Conservation (phyloP, 1,140 invertebrate genomes). For the Mycetomoellerius zeteki region DNA sequence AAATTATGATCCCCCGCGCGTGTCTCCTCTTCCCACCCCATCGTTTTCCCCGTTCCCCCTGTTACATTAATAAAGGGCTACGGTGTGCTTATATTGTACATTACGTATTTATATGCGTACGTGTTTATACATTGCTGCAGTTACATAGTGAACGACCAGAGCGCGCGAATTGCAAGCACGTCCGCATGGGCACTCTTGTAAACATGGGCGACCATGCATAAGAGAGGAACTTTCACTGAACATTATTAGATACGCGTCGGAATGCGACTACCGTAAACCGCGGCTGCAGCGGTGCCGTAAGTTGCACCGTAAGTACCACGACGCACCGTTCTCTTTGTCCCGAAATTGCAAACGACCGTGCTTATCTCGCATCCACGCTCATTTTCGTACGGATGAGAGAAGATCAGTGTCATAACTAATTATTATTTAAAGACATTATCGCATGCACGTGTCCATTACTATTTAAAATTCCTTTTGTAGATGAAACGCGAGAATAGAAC, state of each 20-base stretch:
- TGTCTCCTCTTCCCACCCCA: not conserved
- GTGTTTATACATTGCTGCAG: conserved; percentile 19
- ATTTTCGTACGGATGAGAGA: not conserved
- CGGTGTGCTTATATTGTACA: not conserved
- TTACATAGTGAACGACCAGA: conserved; percentile 12
- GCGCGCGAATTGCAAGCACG: conserved; percentile 69
- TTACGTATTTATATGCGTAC: conserved; percentile 15
- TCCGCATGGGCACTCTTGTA: conserved; percentile 76
- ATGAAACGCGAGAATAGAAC: not conserved
- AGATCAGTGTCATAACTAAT: not conserved
- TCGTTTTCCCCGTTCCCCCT: not conserved
- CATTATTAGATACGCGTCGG: conserved; percentile 85
- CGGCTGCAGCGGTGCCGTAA: conserved; percentile 68
- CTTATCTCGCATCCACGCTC: not conserved
- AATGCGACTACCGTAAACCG: conserved; percentile 85
- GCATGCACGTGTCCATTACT: not conserved
- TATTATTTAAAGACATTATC: conserved; percentile 4
- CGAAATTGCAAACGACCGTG: conserved; percentile 26
- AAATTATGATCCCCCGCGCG: conserved; percentile 42
- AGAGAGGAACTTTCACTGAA: conserved; percentile 84
- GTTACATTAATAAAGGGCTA: conserved; percentile 51
- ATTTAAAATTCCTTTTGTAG: not conserved
- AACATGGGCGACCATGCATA: conserved; percentile 81
- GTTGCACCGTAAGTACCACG: conserved; percentile 43
- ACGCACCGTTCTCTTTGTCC: conserved; percentile 19